phyloP scores from a whole-genome alignment of 2,888 invertebrate genomes.

The Muschampia plurimacula region DNA sequence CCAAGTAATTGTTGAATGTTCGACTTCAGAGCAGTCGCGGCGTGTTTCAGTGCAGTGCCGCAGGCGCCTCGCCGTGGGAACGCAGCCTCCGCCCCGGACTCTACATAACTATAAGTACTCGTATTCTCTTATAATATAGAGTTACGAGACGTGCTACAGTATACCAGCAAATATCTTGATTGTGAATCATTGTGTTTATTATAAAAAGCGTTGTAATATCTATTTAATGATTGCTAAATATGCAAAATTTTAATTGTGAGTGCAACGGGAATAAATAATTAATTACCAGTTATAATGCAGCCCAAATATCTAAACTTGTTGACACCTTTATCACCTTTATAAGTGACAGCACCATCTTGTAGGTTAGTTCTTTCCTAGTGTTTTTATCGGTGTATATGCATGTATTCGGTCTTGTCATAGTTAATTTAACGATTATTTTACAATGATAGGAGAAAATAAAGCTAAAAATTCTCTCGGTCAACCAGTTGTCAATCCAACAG shows the following conservation, averaged over 20 bases:
- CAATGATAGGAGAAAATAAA: too few species aligned
- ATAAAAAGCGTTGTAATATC: not conserved
- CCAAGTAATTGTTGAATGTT: conserved; percentile 31
- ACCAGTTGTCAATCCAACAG: too few species aligned
- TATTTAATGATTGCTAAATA: too few species aligned
- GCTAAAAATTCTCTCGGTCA: too few species aligned
- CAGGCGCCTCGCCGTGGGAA: conserved; percentile 52
- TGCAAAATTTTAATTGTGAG: too few species aligned
- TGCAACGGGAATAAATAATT: too few species aligned
- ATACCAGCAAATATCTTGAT: not conserved
- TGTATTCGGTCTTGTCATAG: too few species aligned
- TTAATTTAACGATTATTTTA: too few species aligned
- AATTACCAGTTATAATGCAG: too few species aligned
- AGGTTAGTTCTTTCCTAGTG: not conserved
- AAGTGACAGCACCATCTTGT: not conserved
- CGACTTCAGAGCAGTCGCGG: conserved; percentile 40
- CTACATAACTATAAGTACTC: conserved; percentile 10
- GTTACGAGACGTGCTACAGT: not conserved
- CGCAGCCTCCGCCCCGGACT: conserved; percentile 33
- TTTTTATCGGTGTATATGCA: not conserved
- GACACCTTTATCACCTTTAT: too few species aligned
- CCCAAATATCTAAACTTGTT: too few species aligned
- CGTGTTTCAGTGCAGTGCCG: conserved; percentile 47
- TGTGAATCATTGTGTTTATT: not conserved
- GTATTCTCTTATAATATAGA: not conserved